phyloP scores from a whole-genome alignment of 2,113 vertebrate species.

The Otus sunia region DNA sequence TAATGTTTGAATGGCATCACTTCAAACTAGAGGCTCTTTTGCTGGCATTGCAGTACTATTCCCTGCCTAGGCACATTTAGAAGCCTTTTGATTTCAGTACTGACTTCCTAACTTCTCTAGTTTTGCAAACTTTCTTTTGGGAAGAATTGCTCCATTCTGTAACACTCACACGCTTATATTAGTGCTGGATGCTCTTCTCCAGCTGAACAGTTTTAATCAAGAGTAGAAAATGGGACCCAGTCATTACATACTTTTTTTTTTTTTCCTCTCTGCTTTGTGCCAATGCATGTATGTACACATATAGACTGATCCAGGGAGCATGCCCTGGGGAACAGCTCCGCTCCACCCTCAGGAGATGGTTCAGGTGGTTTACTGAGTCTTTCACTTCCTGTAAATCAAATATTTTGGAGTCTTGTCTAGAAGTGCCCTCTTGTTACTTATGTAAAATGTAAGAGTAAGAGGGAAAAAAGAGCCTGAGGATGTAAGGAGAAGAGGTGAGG shows the following conservation, averaged over 20 bases:
- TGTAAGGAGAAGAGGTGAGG: neutral
- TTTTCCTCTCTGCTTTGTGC: neutral
- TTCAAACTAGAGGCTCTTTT: neutral
- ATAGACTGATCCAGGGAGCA: fast-evolving
- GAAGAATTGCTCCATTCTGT: neutral
- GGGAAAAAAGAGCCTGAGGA: neutral
- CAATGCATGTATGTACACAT: fast-evolving
- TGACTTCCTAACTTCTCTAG: neutral
- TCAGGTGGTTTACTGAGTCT: neutral
- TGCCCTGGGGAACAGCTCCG: neutral
- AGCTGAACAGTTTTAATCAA: neutral
- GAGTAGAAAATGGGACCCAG: neutral
- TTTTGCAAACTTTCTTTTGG: neutral
- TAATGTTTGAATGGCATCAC: neutral
- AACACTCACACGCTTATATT: neutral
- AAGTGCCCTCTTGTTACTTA: neutral
- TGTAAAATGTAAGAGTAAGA: neutral
- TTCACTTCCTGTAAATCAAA: neutral
- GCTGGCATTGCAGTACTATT: neutral
- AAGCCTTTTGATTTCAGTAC: neutral
- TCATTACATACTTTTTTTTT: neutral
- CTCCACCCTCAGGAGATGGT: neutral
- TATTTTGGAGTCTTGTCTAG: neutral
- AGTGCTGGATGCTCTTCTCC: neutral
- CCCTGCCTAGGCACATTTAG: neutral